Conservation (phyloP, 2,113 vertebrate genomes). For the Neogobius melanostomus region DNA sequence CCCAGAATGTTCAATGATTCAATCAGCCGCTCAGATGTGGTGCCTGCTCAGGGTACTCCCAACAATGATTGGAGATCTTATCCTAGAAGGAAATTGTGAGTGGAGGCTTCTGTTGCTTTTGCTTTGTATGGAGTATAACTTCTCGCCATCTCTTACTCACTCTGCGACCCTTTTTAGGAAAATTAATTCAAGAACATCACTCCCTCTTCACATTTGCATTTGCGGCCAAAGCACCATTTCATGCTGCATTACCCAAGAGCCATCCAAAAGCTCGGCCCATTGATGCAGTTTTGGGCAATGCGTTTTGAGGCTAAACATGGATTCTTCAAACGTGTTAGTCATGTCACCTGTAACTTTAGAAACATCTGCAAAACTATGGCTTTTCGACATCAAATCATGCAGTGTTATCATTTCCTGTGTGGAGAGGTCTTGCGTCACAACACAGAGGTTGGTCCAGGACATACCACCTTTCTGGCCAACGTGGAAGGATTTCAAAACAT, state of each 20-base stretch:
- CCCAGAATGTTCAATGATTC: no score
- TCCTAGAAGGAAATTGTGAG: no score
- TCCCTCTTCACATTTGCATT: background rate
- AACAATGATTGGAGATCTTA: no score
- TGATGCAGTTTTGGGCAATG: background rate
- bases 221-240: background rate
- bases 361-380: background rate
- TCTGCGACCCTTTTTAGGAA: background rate
- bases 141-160: background rate
- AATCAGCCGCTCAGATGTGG: no score
- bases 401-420: background rate
- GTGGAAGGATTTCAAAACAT: background rate
- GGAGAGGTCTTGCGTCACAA: background rate
- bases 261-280: background rate
- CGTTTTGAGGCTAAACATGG: no score
- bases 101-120: no score
- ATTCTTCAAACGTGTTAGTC: no score
- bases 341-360: background rate
- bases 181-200: constrained; percentile 1
- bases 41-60: no score
- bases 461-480: no score
- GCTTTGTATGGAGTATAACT: no score
- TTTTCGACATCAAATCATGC: no score
- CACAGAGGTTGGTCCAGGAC: constrained; percentile 1
- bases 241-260: background rate